phyloP scores from a whole-genome alignment of 2,113 vertebrate species.

The Aegypius monachus region DNA sequence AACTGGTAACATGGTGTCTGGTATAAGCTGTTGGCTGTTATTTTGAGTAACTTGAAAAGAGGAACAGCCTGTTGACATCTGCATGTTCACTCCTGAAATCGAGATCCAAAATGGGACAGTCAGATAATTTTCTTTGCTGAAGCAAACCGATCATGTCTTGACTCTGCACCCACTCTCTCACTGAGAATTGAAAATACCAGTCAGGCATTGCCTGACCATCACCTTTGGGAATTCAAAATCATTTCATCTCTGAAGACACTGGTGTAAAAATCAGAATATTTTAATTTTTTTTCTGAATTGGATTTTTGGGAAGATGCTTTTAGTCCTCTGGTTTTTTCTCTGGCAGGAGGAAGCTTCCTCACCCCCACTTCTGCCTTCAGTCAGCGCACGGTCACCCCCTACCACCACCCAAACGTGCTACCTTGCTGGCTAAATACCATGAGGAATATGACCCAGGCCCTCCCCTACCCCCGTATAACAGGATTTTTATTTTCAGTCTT shows the following conservation, averaged over 20 bases:
- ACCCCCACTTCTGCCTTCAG: rapidly evolving
- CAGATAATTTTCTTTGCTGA: not conserved
- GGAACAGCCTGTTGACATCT: rapidly evolving
- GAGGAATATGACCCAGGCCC: rapidly evolving
- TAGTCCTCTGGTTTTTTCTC: not conserved
- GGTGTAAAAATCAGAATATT: not conserved
- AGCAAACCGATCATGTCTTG: rapidly evolving
- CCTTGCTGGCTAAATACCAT: rapidly evolving
- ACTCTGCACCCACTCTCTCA: not conserved
- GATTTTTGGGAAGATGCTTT: not conserved
- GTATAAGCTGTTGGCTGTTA: not conserved
- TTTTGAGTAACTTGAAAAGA: not conserved
- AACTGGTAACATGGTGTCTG: not conserved
- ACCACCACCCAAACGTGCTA: not conserved
- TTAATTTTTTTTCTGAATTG: not conserved
- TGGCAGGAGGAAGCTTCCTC: rapidly evolving
- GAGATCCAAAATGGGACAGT: not conserved
- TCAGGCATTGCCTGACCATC: no score
- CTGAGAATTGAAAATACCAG: rapidly evolving
- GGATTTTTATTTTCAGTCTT: not conserved
- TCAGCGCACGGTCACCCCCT: rapidly evolving
- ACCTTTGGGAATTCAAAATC: not conserved
- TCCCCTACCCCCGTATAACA: rapidly evolving
- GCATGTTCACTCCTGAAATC: rapidly evolving
- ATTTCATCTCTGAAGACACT: rapidly evolving